phyloP scores from a whole-genome alignment of 2,113 vertebrate species.

The Anas platyrhynchos region DNA sequence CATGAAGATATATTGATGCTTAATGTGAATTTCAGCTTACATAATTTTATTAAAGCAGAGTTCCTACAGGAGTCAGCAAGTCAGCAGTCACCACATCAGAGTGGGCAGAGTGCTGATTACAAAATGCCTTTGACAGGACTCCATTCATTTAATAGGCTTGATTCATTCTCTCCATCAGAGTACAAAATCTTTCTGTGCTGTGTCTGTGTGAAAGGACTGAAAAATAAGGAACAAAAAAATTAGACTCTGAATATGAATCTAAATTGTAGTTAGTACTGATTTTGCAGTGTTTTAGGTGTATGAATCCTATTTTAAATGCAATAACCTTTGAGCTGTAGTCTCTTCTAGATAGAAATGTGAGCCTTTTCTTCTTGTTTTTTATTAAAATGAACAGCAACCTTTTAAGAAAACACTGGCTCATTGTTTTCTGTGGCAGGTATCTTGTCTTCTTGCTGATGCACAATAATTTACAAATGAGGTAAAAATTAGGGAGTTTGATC shows the following conservation, averaged over 20 bases:
- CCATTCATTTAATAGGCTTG: neutral
- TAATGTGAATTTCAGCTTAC: neutral
- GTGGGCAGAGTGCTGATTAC: neutral
- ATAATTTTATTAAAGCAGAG: neutral
- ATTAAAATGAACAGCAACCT: neutral
- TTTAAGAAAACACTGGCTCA: neutral
- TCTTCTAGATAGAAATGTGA: neutral
- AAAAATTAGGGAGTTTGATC: neutral
- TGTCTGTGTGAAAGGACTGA: neutral
- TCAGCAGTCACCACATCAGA: neutral
- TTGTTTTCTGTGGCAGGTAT: neutral
- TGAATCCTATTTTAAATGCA: neutral
- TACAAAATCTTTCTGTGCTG: neutral
- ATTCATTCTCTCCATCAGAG: neutral
- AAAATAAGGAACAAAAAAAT: neutral
- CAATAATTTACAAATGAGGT: neutral
- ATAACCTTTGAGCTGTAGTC: neutral
- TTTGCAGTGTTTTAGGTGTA: neutral
- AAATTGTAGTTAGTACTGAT: neutral
- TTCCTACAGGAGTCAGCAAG: neutral
- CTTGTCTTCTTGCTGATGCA: neutral
- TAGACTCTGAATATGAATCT: neutral
- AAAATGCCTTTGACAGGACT: neutral
- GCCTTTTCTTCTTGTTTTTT: neutral
- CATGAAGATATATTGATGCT: slow-evolving; percentile 6